Evolutionary conservation across 2,113 vertebrate species (phyloP).

Genomic region (Pimephales promelas): DNA sequence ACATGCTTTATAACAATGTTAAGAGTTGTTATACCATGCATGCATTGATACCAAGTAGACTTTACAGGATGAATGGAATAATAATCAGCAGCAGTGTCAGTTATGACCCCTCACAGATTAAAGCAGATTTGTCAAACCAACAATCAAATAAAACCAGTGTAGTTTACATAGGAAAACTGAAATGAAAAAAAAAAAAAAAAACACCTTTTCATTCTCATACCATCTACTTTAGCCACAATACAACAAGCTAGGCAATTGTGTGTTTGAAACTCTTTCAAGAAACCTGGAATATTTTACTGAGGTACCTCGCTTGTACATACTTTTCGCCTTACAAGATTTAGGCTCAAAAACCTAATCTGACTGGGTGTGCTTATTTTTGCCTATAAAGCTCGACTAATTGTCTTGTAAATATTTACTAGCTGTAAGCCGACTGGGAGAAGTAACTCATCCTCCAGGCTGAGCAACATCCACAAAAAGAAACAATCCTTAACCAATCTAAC

Average conservation of each 20-base stretch:
- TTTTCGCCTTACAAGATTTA: not conserved
- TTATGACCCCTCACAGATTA: constrained; percentile 32
- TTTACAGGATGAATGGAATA: constrained; percentile 31
- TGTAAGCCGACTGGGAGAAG: constrained; percentile 8
- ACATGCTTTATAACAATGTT: constrained; percentile 42
- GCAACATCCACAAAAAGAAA: not conserved
- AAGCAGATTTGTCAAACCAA: constrained; percentile 27
- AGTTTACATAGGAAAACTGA: constrained; percentile 10
- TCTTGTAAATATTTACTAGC: constrained; percentile 32
- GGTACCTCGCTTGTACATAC: not conserved
- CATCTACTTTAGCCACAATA: not conserved
- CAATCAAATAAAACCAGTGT: constrained; percentile 42
- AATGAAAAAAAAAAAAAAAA: not conserved
- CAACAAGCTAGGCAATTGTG: not conserved
- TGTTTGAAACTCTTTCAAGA: not conserved
- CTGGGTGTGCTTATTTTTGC: constrained; percentile 5
- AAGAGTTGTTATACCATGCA: constrained; percentile 18
- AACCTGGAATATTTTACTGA: not conserved
- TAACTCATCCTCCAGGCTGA: not conserved
- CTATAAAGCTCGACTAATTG: not conserved
- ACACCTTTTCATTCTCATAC: not conserved
- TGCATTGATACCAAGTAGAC: constrained; percentile 13
- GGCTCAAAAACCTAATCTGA: not conserved
- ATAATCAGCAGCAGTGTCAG: constrained; percentile 42
- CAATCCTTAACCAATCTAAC: not conserved